Conservation (phyloP, 2,113 vertebrate genomes). For the Alces alces region DNA sequence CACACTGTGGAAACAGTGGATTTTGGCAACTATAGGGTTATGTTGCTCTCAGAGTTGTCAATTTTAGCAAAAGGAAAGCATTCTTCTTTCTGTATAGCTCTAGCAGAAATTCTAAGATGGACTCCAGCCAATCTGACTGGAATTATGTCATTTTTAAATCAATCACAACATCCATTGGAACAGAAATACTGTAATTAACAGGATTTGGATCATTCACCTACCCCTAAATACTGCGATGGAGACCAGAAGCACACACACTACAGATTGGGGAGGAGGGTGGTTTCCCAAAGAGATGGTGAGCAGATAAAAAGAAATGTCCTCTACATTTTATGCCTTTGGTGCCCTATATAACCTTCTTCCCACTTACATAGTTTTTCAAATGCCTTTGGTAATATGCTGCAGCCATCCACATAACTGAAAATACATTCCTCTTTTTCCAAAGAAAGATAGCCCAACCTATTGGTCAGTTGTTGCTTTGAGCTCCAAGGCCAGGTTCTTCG, state of each 20-base stretch:
- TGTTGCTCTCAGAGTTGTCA: background rate
- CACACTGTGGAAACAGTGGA: background rate
- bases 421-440: background rate
- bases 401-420: background rate
- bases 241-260: background rate
- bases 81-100: background rate
- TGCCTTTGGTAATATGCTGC: background rate
- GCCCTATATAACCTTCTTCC: background rate
- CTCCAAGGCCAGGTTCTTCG: background rate
- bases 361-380: background rate
- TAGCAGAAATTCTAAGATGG: background rate
- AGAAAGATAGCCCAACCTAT: background rate
- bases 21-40: background rate
- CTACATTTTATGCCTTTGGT: background rate
- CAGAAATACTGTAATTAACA: background rate
- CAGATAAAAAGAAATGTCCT: background rate
- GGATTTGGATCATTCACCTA: background rate
- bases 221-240: background rate
- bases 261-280: fast-evolving
- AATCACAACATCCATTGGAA: background rate
- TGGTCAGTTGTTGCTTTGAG: background rate
- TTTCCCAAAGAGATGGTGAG: background rate
- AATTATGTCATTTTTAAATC: background rate
- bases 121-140: background rate
- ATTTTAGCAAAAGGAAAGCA: background rate